Evolutionary conservation across 2,113 vertebrate genomes (phyloP), one percentile per base, ranked within the genome.

Genomic region (Cyprinodon brontotheroides): DNA sequence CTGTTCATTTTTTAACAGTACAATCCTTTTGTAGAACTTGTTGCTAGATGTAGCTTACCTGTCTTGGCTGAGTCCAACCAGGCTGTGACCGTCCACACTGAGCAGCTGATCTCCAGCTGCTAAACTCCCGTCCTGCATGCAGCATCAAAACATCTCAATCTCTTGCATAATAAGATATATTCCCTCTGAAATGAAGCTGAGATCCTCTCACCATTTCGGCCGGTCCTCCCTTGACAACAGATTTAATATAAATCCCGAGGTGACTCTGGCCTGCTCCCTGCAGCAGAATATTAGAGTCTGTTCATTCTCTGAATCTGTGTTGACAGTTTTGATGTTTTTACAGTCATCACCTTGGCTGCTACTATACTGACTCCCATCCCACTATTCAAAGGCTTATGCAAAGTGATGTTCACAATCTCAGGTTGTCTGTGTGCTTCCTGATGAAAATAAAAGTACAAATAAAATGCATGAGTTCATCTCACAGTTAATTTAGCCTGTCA

Each of bases 331-430:
- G 0, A 10, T 22, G 36, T 71, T 70, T 47, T 3, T 38, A 50
- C 2, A 11, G 29, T 22, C n/a, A 22, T 91, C 91, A 99, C 97
- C 96, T 97, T 98, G 0, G 97, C 97, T 22, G 97, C 97, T 15
- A 99, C 96, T 1, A 98, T 98, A 92, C 97, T 98, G 39, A 98
- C 90, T 12, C 97, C 97, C 95, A 98, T 96, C 53, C 97, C 96
- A 4, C 97, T 95, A 76, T 97, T 96, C 80, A 91, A 74, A 65
- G 91, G 89, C 68, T 98, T 99, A 65, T 96, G 96, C 2, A 99
- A 86, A 9, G 94, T 96, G 80, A 98, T n/a, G n/a, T n/a, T n/a
- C n/a, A n/a, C 94, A 68, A 96, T 82, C 57, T 97, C 95, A 40
- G 96, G 96, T 80, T 96, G 95, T 70, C 95, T 95, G 41, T 93